phyloP scores from a whole-genome alignment of 2,113 vertebrate genomes.

The Syngnathus scovelli region DNA sequence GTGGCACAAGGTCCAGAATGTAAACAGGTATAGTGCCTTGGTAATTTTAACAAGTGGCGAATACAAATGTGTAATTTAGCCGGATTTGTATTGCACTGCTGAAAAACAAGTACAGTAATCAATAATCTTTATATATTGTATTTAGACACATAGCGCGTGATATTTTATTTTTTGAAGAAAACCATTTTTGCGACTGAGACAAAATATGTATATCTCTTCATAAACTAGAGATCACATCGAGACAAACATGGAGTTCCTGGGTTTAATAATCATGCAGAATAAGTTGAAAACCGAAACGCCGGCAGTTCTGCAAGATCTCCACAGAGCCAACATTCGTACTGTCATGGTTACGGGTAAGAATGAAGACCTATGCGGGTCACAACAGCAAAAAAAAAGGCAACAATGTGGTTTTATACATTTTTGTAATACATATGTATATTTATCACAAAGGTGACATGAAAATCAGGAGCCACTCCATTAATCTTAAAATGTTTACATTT shows the following conservation, averaged over 20 bases:
- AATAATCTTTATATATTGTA: not conserved
- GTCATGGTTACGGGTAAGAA: conserved; percentile 95
- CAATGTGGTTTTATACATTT: not conserved
- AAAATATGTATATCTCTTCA: not conserved
- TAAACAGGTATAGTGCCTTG: conserved; percentile 76
- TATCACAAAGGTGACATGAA: not conserved
- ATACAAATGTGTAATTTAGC: not conserved
- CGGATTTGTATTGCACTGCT: not conserved
- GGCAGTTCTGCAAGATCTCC: conserved; percentile 84
- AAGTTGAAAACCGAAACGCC: conserved; percentile 92
- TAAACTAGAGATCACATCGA: conserved; percentile 84
- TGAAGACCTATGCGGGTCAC: not conserved
- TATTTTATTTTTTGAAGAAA: not conserved
- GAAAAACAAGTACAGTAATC: not conserved
- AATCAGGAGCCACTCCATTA: not conserved
- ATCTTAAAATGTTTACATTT: not conserved
- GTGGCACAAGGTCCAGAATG: conserved; percentile 94
- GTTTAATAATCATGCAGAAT: conserved; percentile 97
- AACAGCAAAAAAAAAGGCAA: not conserved
- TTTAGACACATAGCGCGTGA: not conserved
- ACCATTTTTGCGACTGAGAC: not conserved
- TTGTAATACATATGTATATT: not conserved
- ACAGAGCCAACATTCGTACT: conserved; percentile 87
- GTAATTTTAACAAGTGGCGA: not conserved
- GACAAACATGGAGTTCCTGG: conserved; percentile 92